Evolutionary conservation across 2,888 invertebrate genomes (phyloP).

Genomic region (Lithosia quadra): DNA sequence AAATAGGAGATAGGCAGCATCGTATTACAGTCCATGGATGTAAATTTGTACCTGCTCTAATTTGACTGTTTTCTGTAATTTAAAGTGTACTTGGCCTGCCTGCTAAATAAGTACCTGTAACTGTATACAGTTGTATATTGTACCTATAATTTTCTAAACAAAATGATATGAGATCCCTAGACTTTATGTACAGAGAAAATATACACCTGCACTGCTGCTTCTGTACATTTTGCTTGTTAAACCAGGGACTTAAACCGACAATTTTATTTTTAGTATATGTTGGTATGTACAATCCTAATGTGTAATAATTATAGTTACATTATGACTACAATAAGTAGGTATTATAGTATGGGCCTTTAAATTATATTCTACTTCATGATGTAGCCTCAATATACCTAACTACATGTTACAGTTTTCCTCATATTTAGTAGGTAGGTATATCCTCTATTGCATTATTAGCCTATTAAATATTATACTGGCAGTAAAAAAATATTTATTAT

Average conservation of each 20-base stretch:
- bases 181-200: not conserved
- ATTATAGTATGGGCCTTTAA: too few relatives aligned
- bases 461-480: not conserved
- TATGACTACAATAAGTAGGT: too few relatives aligned
- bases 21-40: too few relatives aligned
- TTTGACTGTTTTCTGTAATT: not conserved
- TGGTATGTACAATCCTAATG: too few relatives aligned
- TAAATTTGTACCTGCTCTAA: not conserved
- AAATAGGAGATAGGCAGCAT: not conserved
- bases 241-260: not conserved
- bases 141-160: not conserved
- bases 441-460: too few relatives aligned
- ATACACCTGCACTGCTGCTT: not conserved
- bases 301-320: too few relatives aligned
- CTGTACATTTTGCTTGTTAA: not conserved
- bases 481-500: not conserved
- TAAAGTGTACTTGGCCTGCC: not conserved
- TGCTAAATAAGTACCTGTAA: constrained; percentile 1
- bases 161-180: not conserved
- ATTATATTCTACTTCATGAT: too few relatives aligned
- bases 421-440: not conserved
- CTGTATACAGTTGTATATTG: too few relatives aligned
- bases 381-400: not conserved
- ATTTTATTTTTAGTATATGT: not conserved
- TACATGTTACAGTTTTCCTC: not conserved